Evolutionary conservation across 2,888 invertebrate species (phyloP).

Genomic region (Drosophila tanythrix): DNA sequence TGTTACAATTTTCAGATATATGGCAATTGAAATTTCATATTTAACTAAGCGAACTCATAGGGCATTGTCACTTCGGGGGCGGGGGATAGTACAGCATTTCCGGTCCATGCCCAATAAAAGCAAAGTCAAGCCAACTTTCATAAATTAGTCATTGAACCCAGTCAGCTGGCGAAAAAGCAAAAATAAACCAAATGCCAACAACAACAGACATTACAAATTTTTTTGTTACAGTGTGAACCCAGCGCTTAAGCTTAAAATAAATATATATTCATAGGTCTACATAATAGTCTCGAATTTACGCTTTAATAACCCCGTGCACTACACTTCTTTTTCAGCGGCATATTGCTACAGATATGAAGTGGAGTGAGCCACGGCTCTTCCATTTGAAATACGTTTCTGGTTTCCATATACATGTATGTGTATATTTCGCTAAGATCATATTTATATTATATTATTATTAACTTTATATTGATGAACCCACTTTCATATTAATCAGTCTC

Average conservation of each 20-base stretch:
- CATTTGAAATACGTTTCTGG: neutral
- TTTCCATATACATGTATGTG: neutral
- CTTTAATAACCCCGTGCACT: slow-evolving; percentile 69
- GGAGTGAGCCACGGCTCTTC: neutral
- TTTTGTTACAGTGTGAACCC: slow-evolving; percentile 70
- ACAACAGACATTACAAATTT: slow-evolving; percentile 62
- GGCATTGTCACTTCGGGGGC: neutral
- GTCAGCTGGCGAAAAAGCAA: slow-evolving; percentile 37
- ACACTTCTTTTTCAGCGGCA: slow-evolving; percentile 18
- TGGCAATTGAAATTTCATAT: slow-evolving; percentile 25
- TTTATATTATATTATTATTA: neutral
- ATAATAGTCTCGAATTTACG: slow-evolving; percentile 64
- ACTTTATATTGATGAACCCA: neutral
- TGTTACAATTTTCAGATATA: slow-evolving; percentile 25
- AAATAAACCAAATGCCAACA: slow-evolving; percentile 62
- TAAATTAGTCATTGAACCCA: slow-evolving; percentile 79
- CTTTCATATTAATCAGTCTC: neutral
- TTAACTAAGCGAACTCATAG: slow-evolving; percentile 26
- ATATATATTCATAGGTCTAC: slow-evolving; percentile 59
- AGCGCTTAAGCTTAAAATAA: slow-evolving; percentile 64
- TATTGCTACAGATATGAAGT: slow-evolving; percentile 6
- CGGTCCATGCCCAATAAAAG: slow-evolving; percentile 46
- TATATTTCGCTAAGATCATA: neutral
- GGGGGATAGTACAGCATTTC: slow-evolving; percentile 22
- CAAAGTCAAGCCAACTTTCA: slow-evolving; percentile 69